Evolutionary conservation across 2,797 vertebrate genomes (phyloP), one percentile per base, ranked within the genome.

Genomic region (Melopsittacus undulatus): DNA sequence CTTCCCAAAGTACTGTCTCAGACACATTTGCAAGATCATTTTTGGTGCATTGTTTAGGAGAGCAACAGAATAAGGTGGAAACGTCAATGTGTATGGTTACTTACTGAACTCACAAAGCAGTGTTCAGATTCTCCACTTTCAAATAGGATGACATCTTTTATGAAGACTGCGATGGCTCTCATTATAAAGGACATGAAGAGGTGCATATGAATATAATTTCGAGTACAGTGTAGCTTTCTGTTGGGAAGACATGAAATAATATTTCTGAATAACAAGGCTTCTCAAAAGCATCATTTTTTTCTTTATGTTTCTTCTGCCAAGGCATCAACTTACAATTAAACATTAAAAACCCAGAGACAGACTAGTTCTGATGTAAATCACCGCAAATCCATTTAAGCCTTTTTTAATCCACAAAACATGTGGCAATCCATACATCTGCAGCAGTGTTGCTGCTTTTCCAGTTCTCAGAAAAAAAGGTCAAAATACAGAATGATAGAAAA

Each of bases 141-240:
- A 30, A 99, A 99, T 6, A 99, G 98, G 80, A 99, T 98, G 52
- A 99, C 97, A 56, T 99, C 99, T 94, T 99, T 99, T 86, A 99
- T 94, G 96, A 99, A 99, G 87, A 99, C 99, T 0, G 99, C 98
- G 0, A 99, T 97, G 48, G 99, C 99, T 96, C 99, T 98, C 98
- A 99, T 98, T 95, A 99, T 99, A 95, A 99, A 99, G 54, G 99
- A 99, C 94, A 98, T 97, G 96, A 99, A 99, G 67, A 99, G 98
- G 87, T 99, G 99, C 97, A 99, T 99, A 95, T 99, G 99, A 97
- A 99, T 99, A 96, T 99, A 99, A 96, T 99, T 99, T 85, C 99
- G 97, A 1, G 99, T 99, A 95, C 99, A 99, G 97, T 99, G 99
- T 17, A 99, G 98, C 94, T 99, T 99, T 97, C 99, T 99, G 94